Conservation (phyloP, 2,113 vertebrate species). For the Penelope pileata region DNA sequence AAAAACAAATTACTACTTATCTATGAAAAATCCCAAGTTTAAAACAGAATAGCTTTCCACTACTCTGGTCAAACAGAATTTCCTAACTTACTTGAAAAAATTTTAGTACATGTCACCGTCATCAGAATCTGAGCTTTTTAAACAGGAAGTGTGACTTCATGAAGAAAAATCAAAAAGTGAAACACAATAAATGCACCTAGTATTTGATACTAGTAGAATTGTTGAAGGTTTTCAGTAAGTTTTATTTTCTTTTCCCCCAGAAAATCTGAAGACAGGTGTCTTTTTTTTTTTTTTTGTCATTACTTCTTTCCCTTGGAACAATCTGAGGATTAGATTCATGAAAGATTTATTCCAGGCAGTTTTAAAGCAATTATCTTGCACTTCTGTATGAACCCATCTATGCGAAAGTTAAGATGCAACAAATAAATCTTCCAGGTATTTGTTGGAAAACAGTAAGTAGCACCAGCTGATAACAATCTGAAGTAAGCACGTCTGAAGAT, state of each 20-base stretch:
- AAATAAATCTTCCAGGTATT: neutral
- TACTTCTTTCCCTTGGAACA: neutral
- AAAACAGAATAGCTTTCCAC: neutral
- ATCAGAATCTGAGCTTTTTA: neutral
- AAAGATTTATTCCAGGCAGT: neutral
- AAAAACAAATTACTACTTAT: neutral
- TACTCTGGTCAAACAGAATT: neutral
- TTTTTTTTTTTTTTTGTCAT: neutral
- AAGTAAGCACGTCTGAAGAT: neutral
- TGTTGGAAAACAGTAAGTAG: neutral
- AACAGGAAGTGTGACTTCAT: neutral
- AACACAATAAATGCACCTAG: neutral
- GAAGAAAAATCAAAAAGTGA: neutral
- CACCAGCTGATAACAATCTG: neutral
- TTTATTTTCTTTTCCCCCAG: neutral
- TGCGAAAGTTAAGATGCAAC: neutral
- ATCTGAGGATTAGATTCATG: neutral
- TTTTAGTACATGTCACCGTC: neutral
- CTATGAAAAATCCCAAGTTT: neutral
- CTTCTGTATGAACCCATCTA: neutral
- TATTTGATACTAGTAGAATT: fast-evolving
- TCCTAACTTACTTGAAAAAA: neutral
- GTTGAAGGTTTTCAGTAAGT: neutral
- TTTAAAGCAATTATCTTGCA: neutral
- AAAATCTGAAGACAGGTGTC: neutral